phyloP scores from a whole-genome alignment of 2,113 vertebrate genomes.

The Channa argus region DNA sequence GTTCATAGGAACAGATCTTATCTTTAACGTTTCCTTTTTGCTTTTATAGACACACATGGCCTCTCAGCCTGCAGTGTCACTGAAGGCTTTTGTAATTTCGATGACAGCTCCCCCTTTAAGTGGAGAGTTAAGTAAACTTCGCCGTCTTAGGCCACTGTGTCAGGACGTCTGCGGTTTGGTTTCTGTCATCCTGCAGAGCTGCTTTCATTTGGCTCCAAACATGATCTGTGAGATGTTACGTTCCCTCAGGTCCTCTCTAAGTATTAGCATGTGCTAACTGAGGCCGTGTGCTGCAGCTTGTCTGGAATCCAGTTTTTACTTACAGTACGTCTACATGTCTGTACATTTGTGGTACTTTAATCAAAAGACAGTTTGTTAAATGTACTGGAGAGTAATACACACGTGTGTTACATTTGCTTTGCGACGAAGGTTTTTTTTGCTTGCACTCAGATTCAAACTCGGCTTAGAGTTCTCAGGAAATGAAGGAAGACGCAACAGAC shows the following conservation, averaged over 20 bases:
- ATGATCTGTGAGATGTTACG: slow-evolving; percentile 12
- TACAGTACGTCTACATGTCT: no score
- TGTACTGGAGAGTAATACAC: no score
- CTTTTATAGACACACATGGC: neutral
- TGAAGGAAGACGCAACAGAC: no score
- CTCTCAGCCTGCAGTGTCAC: neutral
- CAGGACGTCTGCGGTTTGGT: slow-evolving; percentile 14
- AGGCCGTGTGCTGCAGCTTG: neutral
- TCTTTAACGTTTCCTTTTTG: neutral
- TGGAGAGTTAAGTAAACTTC: neutral
- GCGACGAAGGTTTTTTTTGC: no score
- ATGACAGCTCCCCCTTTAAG: neutral
- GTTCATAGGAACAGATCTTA: no score
- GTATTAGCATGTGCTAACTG: slow-evolving; percentile 43
- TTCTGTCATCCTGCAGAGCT: slow-evolving; percentile 16
- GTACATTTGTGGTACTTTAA: no score
- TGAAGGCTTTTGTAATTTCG: neutral
- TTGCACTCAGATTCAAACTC: no score
- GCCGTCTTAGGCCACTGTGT: neutral
- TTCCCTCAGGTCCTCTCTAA: slow-evolving; percentile 16
- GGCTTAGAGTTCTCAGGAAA: no score
- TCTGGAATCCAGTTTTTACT: neutral
- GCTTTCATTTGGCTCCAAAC: slow-evolving; percentile 38
- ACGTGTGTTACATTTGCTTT: no score
- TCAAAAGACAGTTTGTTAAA: no score